Evolutionary conservation across 2,888 invertebrate species (phyloP).

Genomic region (Nymphalis c-album): DNA sequence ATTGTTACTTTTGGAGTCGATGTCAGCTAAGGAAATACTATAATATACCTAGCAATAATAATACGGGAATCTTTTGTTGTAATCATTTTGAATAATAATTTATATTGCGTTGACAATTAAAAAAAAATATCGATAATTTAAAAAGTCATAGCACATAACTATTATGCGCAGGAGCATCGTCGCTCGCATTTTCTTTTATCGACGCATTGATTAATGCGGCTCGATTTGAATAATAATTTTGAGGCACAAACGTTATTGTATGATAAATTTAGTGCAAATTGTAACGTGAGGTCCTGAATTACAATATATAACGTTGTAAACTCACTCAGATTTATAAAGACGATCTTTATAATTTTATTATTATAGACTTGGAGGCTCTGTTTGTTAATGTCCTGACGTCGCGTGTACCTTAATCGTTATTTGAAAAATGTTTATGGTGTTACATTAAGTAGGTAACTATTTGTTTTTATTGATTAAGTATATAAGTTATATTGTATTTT

Average conservation of each 20-base stretch:
- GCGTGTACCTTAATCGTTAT: conserved; percentile 41
- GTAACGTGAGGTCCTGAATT: conserved; percentile 59
- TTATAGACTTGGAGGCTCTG: conserved; percentile 39
- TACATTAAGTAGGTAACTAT: conserved; percentile 10
- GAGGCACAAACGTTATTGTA: conserved; percentile 80
- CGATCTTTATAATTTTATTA: conserved; percentile 40
- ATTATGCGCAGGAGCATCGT: conserved; percentile 66
- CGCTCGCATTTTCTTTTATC: conserved; percentile 79
- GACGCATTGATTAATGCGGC: conserved; percentile 78
- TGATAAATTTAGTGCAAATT: conserved; percentile 82
- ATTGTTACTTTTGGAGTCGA: too few species aligned
- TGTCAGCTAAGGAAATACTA: too few species aligned
- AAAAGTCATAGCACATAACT: conserved; percentile 44
- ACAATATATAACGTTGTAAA: conserved; percentile 23
- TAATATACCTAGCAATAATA: too few species aligned
- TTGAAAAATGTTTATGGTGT: conserved; percentile 37
- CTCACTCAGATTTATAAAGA: conserved; percentile 21
- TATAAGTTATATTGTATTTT: too few species aligned
- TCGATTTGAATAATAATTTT: conserved; percentile 82
- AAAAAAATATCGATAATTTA: conserved; percentile 32
- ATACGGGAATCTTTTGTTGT: too few species aligned
- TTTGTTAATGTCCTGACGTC: conserved; percentile 41
- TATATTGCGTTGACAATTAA: neutral
- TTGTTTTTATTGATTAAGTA: too few species aligned
- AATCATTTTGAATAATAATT: too few species aligned